phyloP scores from a whole-genome alignment of 2,113 vertebrate species.

The Galeopterus variegatus region DNA sequence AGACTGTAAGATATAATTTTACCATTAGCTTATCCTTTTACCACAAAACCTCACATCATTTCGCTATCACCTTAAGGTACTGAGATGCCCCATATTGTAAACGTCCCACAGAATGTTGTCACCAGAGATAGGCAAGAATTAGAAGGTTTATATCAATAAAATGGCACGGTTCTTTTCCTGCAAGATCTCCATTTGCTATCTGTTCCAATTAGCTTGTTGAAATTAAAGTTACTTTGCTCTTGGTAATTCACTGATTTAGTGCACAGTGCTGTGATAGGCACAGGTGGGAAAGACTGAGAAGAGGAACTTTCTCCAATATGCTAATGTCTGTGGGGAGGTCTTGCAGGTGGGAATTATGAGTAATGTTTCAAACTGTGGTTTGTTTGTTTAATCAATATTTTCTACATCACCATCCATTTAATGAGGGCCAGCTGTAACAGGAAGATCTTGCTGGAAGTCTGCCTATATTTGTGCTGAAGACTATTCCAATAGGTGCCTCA shows the following conservation, averaged over 20 bases:
- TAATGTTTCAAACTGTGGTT: too few relatives aligned
- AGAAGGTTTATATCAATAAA: not conserved
- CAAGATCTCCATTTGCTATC: not conserved
- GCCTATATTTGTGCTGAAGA: too few relatives aligned
- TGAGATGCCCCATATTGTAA: not conserved
- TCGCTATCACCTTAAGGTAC: not conserved
- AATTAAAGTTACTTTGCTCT: not conserved
- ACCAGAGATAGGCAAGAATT: not conserved
- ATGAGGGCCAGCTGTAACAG: too few relatives aligned
- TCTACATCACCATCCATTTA: too few relatives aligned
- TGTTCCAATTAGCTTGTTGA: not conserved
- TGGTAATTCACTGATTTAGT: not conserved
- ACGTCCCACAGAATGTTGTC: not conserved
- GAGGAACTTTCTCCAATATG: not conserved
- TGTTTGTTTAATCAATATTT: too few relatives aligned
- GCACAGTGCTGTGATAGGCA: not conserved
- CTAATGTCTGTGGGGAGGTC: not conserved
- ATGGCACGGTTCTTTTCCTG: not conserved
- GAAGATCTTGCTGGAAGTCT: too few relatives aligned
- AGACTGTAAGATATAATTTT: not conserved
- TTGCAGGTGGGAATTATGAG: too few relatives aligned
- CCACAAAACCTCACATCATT: not conserved
- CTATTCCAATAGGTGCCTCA: too few relatives aligned
- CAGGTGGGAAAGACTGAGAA: not conserved
- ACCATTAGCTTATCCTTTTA: not conserved